These are phyloP conservation scores for Tretioscincus oriximinensis DNA, from an alignment of 2,113 vertebrate genomes.

Conservation along the genomic window DNA sequence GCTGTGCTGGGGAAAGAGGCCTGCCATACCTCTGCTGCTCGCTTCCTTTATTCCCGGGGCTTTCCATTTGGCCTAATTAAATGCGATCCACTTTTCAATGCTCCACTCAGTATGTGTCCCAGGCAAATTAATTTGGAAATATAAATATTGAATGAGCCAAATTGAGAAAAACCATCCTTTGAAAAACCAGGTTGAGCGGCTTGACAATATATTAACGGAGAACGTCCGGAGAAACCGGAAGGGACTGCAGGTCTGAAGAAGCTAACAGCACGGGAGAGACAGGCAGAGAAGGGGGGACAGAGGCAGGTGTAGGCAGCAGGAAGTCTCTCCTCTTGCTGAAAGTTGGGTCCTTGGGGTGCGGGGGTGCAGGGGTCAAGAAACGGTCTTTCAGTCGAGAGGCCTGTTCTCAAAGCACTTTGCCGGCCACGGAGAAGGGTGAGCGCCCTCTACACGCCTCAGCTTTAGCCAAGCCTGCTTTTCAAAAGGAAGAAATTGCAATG, in stretches of 20 bases:
- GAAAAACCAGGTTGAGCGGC: conserved; percentile 38
- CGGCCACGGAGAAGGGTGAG: too few relatives aligned
- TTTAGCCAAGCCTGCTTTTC: too few relatives aligned
- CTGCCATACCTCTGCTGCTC: background rate
- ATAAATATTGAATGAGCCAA: conserved; percentile 45
- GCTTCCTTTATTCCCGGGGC: background rate
- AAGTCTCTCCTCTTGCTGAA: too few relatives aligned
- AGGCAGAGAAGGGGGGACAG: too few relatives aligned
- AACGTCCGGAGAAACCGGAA: background rate
- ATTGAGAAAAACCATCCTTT: conserved; percentile 11
- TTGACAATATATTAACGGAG: background rate
- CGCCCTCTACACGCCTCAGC: too few relatives aligned
- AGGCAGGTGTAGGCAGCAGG: too few relatives aligned
- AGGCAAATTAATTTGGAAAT: conserved; percentile 24
- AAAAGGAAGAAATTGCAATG: too few relatives aligned
- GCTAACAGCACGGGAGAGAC: background rate
- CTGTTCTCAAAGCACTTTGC: too few relatives aligned
- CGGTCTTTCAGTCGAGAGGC: too few relatives aligned
- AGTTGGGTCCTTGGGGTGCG: too few relatives aligned
- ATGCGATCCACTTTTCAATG: background rate
- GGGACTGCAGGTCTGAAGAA: background rate
- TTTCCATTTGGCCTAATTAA: background rate
- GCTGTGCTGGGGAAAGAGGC: background rate
- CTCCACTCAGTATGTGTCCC: background rate
- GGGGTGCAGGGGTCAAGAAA: too few relatives aligned